Base-by-base conservation (phyloP, 1,140 invertebrate species). In the Aphelinus certus region DNA sequence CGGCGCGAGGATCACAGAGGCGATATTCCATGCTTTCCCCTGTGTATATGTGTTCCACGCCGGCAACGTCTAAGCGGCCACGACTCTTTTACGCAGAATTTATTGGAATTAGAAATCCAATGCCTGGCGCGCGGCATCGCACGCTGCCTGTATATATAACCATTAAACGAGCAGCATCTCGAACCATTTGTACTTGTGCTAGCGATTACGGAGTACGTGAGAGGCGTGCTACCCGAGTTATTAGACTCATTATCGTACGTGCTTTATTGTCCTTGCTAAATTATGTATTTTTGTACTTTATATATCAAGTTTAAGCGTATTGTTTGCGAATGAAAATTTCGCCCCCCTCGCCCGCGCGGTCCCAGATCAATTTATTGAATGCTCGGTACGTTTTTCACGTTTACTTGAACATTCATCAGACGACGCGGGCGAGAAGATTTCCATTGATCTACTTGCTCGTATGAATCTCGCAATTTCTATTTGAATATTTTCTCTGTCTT, bases 41-140 rank as follows among this genome's bases (percentile, higher is more conserved):
- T 49, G 26, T 26, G 46, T 72, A 9, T 48, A 43, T 55, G 9
- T 9, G 46, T 26, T 47, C 10, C 56, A 1, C 26, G 47, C 42
- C 26, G 3, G 46, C n/a, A 64, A 1, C 6, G 51, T 80, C 79
- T 79, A 82, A 79, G 76, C 76, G 68, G 72, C 73, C 79, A 79
- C 78, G 78, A 53, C 58, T 73, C 68, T 77, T 75, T 73, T 69
- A 67, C 77, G 75, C 66, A 66, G 75, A 81, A 83, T 84, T 84
- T 84, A 84, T 83, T 83, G 83, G 81, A 84, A 84, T 84, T 83
- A 84, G 83, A 82, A 83, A 84, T 84, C 82, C 80, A 78, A 83
- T 78, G 79, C 76, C 75, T 76, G 70, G 53, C 70, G 58, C 76
- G 75, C 73, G 26, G 26, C 75, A 79, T 76, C 74, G 73, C 76